Conservation (phyloP, 2,113 vertebrate species). For the Empidonax alnorum region DNA sequence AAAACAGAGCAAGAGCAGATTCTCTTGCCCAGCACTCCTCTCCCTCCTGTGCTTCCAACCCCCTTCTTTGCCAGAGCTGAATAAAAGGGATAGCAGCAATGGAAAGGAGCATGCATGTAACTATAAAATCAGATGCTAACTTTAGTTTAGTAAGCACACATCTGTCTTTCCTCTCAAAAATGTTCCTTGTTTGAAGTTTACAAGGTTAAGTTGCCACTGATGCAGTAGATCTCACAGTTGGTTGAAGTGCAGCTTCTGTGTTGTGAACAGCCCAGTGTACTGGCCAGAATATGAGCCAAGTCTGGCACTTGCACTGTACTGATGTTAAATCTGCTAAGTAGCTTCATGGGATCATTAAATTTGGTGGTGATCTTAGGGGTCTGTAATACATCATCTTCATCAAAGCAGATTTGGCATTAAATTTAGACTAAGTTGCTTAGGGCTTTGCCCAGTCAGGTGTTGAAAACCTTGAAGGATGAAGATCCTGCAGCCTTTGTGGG, state of each 20-base stretch:
- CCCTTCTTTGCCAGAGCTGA: background rate
- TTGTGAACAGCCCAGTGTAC: accelerated
- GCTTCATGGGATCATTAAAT: background rate
- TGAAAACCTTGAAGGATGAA: background rate
- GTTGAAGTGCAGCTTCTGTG: background rate
- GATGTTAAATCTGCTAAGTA: background rate
- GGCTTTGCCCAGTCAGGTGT: background rate
- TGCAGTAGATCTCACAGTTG: background rate
- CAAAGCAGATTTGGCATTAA: background rate
- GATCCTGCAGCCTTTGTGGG: background rate
- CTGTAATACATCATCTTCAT: background rate
- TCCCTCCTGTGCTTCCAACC: background rate
- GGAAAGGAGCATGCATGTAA: background rate
- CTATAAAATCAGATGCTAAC: background rate
- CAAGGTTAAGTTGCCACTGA: background rate
- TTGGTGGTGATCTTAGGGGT: background rate
- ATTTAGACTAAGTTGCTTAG: background rate
- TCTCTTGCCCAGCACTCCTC: background rate
- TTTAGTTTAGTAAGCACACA: background rate
- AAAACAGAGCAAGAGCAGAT: background rate
- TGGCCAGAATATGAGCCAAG: background rate
- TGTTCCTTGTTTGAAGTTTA: background rate
- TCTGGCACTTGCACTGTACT: background rate
- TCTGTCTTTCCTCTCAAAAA: background rate
- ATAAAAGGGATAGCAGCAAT: background rate